Evolutionary conservation across 1,140 invertebrate genomes (phyloP).

Genomic region (Phortica variegata): DNA sequence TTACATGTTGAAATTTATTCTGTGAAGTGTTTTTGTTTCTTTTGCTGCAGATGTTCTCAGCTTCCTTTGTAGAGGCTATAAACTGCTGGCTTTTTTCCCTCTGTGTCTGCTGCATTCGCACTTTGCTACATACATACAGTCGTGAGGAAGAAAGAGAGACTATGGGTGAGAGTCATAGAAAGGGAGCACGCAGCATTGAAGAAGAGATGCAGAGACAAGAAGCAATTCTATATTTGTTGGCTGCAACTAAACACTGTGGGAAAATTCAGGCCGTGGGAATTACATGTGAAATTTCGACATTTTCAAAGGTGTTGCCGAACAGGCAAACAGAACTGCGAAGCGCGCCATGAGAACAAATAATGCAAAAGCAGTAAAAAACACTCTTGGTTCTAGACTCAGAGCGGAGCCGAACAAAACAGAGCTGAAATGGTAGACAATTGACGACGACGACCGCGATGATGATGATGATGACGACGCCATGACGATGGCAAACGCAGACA

Average conservation of each 20-base stretch:
- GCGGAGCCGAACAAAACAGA: constrained; percentile 21
- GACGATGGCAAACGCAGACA: not conserved
- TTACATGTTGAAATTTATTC: too few species aligned
- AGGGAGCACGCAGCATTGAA: not conserved
- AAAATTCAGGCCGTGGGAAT: constrained; percentile 58
- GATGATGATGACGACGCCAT: too few species aligned
- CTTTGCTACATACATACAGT: constrained; percentile 25
- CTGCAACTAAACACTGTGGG: constrained; percentile 32
- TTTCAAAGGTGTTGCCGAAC: constrained; percentile 51
- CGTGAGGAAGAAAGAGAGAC: not conserved
- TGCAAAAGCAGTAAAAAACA: constrained; percentile 14
- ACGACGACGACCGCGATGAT: constrained; percentile 4
- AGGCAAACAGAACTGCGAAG: constrained; percentile 42
- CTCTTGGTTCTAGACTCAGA: constrained; percentile 10
- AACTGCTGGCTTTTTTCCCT: constrained; percentile 24
- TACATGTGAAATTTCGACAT: constrained; percentile 52
- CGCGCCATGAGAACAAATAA: constrained; percentile 19
- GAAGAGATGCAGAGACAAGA: not conserved
- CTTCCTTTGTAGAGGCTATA: constrained; percentile 5
- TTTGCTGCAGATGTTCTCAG: constrained; percentile 2
- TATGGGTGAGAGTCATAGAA: not conserved
- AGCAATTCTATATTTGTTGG: too few species aligned
- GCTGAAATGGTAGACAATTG: constrained; percentile 12
- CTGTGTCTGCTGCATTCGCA: constrained; percentile 35
- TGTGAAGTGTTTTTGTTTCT: too few species aligned